Evolutionary conservation across 2,888 invertebrate genomes (phyloP).

Genomic region (Abscondita cerata): DNA sequence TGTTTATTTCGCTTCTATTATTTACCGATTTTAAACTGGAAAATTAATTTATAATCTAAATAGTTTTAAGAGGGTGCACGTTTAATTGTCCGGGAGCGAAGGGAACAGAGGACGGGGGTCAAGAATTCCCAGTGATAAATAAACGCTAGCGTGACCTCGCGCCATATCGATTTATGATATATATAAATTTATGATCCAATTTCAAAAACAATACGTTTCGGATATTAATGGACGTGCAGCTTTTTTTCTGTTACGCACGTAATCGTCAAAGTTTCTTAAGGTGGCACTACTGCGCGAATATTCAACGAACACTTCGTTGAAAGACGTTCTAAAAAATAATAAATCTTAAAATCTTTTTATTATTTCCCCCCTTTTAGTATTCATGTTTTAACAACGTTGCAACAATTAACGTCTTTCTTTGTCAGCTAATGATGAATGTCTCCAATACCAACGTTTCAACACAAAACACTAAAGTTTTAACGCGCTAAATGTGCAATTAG

Average conservation of each 20-base stretch:
- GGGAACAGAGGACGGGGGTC: too few species aligned
- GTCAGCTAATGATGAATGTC: conserved; percentile 59
- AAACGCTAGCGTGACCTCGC: conserved; percentile 44
- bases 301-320: not conserved
- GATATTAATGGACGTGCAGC: conserved; percentile 38
- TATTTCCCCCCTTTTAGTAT: conserved; percentile 26
- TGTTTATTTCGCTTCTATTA: conserved; percentile 46
- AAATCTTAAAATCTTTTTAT: conserved; percentile 32
- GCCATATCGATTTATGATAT: conserved; percentile 47
- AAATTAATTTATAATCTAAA: conserved; percentile 25
- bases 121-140: conserved; percentile 23
- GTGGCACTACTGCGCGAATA: not conserved
- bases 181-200: conserved; percentile 48
- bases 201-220: conserved; percentile 45
- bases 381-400: conserved; percentile 30
- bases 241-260: not conserved
- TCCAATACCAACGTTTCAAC: conserved; percentile 54
- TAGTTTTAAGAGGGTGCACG: conserved; percentile 14
- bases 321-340: conserved; percentile 22
- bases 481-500: conserved; percentile 58
- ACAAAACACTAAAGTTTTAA: conserved; percentile 58
- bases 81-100: too few species aligned
- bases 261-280: not conserved
- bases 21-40: conserved; percentile 35
- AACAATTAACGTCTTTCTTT: conserved; percentile 58